Percentiles rank a stretch among this genome's conserved stretches.
Evolutionary conservation across 2,797 vertebrate species (phyloP).

Genomic region (Sarcoramphus papa): DNA sequence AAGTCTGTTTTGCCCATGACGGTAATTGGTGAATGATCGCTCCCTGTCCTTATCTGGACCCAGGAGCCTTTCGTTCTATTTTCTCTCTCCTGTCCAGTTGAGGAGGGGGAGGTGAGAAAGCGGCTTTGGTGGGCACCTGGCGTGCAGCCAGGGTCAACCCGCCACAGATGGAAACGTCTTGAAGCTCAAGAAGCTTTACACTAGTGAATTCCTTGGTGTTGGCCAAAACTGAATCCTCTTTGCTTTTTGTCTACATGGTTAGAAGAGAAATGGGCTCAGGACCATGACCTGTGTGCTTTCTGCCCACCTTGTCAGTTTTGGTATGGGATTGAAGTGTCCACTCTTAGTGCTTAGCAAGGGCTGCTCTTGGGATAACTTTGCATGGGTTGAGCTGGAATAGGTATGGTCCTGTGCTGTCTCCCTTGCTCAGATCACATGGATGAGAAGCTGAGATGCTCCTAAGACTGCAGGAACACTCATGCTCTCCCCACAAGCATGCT

Average conservation of each 20-base stretch:
- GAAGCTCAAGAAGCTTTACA: neutral
- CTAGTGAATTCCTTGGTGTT: neutral
- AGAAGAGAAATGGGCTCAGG: neutral
- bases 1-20: no score
- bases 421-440: neutral
- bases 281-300: neutral
- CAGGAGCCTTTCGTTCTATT: no score
- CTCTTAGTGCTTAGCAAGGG: neutral
- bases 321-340: neutral
- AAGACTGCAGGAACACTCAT: neutral
- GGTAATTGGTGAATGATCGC: no score
- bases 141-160: no score
- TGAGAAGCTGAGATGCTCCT: neutral
- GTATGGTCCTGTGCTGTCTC: neutral
- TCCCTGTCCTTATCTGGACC: no score
- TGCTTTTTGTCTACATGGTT: neutral
- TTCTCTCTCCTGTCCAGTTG: no score
- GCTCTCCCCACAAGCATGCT: neutral
- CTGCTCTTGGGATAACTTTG: neutral
- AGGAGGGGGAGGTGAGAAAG: no score
- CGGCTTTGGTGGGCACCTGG: no score
- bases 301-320: neutral
- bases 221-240: neutral
- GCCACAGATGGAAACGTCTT: neutral
- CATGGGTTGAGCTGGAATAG: neutral